Percentiles rank a stretch among this genome's conserved stretches.
Conservation (phyloP, 2,797 vertebrate species). For the Chiloscyllium punctatum region DNA sequence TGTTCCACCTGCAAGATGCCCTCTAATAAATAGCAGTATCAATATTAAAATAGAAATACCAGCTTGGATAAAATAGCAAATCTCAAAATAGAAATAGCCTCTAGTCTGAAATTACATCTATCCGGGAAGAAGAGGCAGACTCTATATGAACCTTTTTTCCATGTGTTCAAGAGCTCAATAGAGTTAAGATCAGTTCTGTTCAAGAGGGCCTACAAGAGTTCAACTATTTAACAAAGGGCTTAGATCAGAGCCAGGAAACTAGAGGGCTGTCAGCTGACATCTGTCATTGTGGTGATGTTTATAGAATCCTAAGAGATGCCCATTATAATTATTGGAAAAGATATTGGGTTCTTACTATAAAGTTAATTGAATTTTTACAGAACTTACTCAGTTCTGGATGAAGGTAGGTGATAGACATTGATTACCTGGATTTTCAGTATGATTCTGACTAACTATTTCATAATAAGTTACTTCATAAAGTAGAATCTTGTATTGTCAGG, state of each 20-base stretch:
- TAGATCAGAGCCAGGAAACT: neutral
- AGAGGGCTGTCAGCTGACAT: neutral
- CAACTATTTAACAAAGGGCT: neutral
- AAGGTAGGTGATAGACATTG: neutral
- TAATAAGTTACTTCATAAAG: neutral
- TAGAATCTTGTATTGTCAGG: neutral
- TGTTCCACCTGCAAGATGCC: neutral
- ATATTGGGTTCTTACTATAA: neutral
- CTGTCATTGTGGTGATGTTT: neutral
- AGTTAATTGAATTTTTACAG: neutral
- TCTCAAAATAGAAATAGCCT: neutral
- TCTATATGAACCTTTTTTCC: neutral
- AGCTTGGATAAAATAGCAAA: neutral
- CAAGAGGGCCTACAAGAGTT: neutral
- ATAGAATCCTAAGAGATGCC: too few relatives aligned
- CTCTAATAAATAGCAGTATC: neutral
- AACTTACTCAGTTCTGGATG: neutral
- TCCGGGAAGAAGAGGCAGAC: too few relatives aligned
- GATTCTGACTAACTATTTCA: neutral
- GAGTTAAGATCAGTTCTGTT: neutral
- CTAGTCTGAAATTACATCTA: neutral
- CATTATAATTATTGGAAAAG: neutral
- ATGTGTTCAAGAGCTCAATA: neutral
- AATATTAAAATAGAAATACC: slow-evolving; percentile 4
- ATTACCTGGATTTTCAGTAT: neutral